Percentiles rank a stretch among this genome's conserved stretches.
Evolutionary conservation across 2,888 invertebrate genomes (phyloP).

Genomic region (Deilephila porcellus): DNA sequence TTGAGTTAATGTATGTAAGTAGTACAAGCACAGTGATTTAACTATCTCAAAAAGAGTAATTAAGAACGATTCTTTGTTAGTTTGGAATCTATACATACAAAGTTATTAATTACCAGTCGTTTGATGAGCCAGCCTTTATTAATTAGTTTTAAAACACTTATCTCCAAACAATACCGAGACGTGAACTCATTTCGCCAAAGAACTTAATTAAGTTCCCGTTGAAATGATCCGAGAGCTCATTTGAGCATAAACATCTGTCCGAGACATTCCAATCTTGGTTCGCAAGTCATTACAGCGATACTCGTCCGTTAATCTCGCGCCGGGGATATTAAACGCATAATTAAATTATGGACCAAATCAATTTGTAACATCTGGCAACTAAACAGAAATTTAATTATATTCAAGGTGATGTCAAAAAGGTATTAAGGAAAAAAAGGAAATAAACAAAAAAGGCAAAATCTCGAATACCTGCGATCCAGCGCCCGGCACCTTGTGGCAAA

Average conservation of each 20-base stretch:
- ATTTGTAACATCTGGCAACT: slow-evolving; percentile 69
- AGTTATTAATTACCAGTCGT: neutral
- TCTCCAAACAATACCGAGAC: slow-evolving; percentile 16
- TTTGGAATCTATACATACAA: neutral
- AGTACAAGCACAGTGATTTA: no score
- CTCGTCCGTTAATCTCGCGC: slow-evolving; percentile 49
- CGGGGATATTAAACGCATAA: slow-evolving; percentile 61
- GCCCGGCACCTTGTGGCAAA: slow-evolving; percentile 80
- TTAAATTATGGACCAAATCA: slow-evolving; percentile 73
- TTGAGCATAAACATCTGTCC: slow-evolving; percentile 30
- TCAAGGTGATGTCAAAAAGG: slow-evolving; percentile 71
- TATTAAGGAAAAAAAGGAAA: slow-evolving; percentile 59
- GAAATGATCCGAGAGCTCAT: slow-evolving; percentile 27
- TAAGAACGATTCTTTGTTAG: no score
- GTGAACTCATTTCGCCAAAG: slow-evolving; percentile 17
- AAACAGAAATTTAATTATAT: slow-evolving; percentile 76
- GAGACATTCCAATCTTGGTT: slow-evolving; percentile 32
- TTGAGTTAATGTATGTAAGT: no score
- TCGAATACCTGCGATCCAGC: slow-evolving; percentile 59
- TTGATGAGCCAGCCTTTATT: neutral
- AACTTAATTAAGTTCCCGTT: slow-evolving; percentile 30
- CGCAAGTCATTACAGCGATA: slow-evolving; percentile 48
- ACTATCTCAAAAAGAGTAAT: no score
- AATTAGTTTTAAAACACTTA: slow-evolving; percentile 4
- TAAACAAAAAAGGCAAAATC: slow-evolving; percentile 46